These are phyloP conservation scores for Heliconius melpomene DNA, from an alignment of 1,140 invertebrate species.

Conservation along the genomic window DNA sequence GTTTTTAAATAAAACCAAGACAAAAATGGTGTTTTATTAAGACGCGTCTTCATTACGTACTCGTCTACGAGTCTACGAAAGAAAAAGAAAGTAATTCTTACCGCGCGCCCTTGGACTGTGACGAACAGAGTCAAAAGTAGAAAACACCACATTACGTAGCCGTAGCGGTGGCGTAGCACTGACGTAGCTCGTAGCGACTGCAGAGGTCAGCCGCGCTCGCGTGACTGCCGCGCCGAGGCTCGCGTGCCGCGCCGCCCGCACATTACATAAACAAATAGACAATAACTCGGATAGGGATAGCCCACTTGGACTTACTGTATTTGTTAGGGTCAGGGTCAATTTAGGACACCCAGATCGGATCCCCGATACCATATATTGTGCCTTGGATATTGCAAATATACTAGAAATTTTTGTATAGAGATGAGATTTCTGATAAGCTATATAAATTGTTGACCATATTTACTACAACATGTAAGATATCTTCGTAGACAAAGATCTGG, in stretches of 20 bases:
- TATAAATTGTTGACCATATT: not conserved
- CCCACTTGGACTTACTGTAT: slow-evolving; percentile 45
- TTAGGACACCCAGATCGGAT: slow-evolving; percentile 12
- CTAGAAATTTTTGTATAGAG: not conserved
- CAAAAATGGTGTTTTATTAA: not conserved
- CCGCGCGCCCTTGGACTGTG: slow-evolving; percentile 74
- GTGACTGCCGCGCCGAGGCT: slow-evolving; percentile 69
- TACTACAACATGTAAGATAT: not conserved
- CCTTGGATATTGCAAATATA: slow-evolving; percentile 13
- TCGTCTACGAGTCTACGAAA: slow-evolving; percentile 13
- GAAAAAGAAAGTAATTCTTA: slow-evolving; percentile 56
- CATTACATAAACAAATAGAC: slow-evolving; percentile 76
- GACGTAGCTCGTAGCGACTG: slow-evolving; percentile 50
- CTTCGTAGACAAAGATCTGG: not conserved
- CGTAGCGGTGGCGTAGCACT: slow-evolving; percentile 45
- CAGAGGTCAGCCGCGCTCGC: slow-evolving; percentile 55
- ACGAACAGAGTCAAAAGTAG: slow-evolving; percentile 69
- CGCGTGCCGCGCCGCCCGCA: slow-evolving; percentile 58
- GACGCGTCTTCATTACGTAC: not conserved
- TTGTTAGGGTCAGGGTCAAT: slow-evolving; percentile 46
- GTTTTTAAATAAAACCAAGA: not conserved
- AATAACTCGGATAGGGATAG: slow-evolving; percentile 61
- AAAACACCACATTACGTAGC: slow-evolving; percentile 70
- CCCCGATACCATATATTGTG: slow-evolving; percentile 9
- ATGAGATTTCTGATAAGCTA: not conserved